Evolutionary conservation across 2,113 vertebrate genomes (phyloP).

Genomic region (Dolichallabes microphthalmus): DNA sequence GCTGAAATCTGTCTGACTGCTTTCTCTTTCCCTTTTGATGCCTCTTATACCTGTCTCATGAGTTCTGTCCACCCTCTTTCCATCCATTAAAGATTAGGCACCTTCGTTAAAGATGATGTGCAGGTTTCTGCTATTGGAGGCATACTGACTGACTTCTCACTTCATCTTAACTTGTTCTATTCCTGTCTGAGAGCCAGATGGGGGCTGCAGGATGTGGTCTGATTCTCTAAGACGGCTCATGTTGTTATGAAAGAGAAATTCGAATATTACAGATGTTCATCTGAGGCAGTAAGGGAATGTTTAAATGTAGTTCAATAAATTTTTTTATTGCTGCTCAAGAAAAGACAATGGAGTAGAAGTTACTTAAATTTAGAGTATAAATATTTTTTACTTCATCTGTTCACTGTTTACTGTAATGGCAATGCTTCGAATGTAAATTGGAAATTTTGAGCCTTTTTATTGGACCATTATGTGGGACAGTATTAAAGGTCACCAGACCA

Average conservation of each 20-base stretch:
- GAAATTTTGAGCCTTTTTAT: not conserved
- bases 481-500: not conserved
- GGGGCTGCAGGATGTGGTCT: constrained; percentile 7
- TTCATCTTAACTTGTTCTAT: constrained; percentile 30
- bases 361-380: not conserved
- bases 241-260: constrained; percentile 29
- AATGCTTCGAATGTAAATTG: too few relatives aligned
- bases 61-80: constrained; percentile 34
- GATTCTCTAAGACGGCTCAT: not conserved
- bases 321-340: not conserved
- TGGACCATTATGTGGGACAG: not conserved
- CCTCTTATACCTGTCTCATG: constrained; percentile 39
- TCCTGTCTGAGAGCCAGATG: constrained; percentile 15
- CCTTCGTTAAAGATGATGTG: constrained; percentile 64
- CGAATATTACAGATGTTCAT: constrained; percentile 1
- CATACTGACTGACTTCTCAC: constrained; percentile 38
- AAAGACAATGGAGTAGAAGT: not conserved
- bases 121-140: constrained; percentile 50
- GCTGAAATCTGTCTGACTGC: constrained; percentile 54
- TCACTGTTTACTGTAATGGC: too few relatives aligned
- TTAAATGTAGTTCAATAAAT: not conserved
- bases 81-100: constrained; percentile 53
- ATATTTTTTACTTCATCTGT: not conserved
- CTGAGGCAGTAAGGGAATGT: not conserved
- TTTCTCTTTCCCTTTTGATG: constrained; percentile 58